Evolutionary conservation across 2,797 vertebrate species (phyloP), one percentile per base, ranked within the genome.

Genomic region (Sebastes itinus): DNA sequence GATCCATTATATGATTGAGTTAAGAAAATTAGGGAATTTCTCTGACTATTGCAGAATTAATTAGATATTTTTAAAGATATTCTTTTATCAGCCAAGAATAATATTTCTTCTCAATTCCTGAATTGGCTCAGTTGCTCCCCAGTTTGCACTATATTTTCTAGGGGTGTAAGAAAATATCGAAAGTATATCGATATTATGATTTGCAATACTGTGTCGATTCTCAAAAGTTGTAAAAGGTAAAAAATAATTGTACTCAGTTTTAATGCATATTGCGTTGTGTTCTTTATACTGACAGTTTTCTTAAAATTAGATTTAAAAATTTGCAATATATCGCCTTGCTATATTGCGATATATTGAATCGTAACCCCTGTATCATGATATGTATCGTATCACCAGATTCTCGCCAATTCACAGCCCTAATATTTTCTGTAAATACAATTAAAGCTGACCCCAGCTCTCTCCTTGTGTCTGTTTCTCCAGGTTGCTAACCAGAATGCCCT

Each of bases 401-500:
- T 46, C 16, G 3, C 16, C 42, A 3, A 46, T 1, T 18, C 42
- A 3, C 16, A 18, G 42, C 7, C 0, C 42, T 18, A 7, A 46
- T 46, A 7, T 46, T 46, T 16, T 42, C 38, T 42, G 14, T 42
- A 16, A 42, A 42, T 42, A 16, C 38, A 42, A 7, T 49, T 18
- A 49, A 49, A 70, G 3, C 75, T 87, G 46, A 87, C 76, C 4
- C 2, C 52, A 10, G 1, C 59, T 74, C 25, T 60, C 2, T 1
- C 28, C 54, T 8, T 81, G 27, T 81, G 38, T 85, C 28, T 87
- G 66, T 81, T 81, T 83, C 33, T 20, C 2, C 95, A 99, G 98
- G 97, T 93, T 97, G 93, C 88, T 97, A 8, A 95, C 93, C 91
- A 97, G 97, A 88, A 98, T 98, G 97, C 96, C 97, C 69, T 91